Base-by-base conservation (phyloP, 2,797 vertebrate genomes). In the Thamnophis elegans region DNA sequence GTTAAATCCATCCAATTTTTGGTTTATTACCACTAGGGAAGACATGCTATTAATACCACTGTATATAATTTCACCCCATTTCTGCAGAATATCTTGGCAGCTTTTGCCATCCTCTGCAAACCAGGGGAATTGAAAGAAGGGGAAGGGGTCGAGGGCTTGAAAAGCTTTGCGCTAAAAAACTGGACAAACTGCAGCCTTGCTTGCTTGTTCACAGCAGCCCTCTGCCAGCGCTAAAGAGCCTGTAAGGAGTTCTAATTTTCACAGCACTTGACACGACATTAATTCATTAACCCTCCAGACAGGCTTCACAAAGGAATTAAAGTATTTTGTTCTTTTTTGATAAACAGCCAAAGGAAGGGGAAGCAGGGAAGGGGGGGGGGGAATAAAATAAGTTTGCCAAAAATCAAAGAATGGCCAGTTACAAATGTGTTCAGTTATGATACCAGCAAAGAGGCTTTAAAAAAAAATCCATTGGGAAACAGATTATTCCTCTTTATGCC, bases 231-330 rank as follows among this genome's bases (percentile, higher is more conserved):
- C 89, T 87, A 59, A 87, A 93, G 62, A 78, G 85, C 42, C 89
- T 93, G 18, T 54, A 82, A 92, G 87, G 55, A 82, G 65, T 82
- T 92, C 87, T 89, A 82, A 92, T 89, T 92, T 92, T 51, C 91
- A 92, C 53, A 60, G 91, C 68, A 82, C 87, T 89, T 92, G 91
- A 92, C 87, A 92, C 32, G 12, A 89, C 87, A 85, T 92, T 92
- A 89, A 92, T 85, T 92, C 82, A 92, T 89, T 89, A 92, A 85
- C 91, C 91, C 91, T 92, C 91, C 87, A 92, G 91, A 89, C 91
- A 59, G 56, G 87, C 68, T 60, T 92, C 82, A 82, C 56, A 55
- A 82, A 89, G 73, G 20, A 89, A 36, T 56, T 22, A 47, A 53
- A 82, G 87, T 36, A 28, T 51, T 82, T 58, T 47, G 25, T n/a